phyloP scores from a whole-genome alignment of 1,140 invertebrate genomes.

The Colletes latitarsis region DNA sequence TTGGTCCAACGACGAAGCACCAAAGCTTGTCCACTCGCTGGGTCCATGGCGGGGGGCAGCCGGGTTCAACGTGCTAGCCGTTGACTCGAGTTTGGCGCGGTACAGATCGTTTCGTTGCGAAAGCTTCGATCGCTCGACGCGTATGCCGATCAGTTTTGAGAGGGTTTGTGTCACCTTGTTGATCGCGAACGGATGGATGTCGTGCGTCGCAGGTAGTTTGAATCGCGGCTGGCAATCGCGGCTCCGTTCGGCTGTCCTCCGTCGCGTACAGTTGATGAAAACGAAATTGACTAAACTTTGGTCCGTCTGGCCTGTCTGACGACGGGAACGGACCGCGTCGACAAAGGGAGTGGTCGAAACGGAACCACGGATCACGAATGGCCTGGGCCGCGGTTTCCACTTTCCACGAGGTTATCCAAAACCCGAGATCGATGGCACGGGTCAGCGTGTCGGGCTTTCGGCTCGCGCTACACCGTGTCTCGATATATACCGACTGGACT shows the following conservation, averaged over 20 bases:
- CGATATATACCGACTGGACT: conserved; percentile 46
- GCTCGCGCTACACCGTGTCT: conserved; percentile 41
- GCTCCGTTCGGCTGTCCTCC: conserved; percentile 31
- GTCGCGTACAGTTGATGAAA: conserved; percentile 56
- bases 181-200: conserved; percentile 37
- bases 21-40: conserved; percentile 72
- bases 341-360: conserved; percentile 21
- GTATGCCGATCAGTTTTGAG: conserved; percentile 26
- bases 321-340: conserved; percentile 56
- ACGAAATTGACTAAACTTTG: conserved; percentile 74
- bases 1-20: conserved; percentile 71
- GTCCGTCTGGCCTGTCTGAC: conserved; percentile 43
- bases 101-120: not conserved
- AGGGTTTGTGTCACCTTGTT: not conserved
- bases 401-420: conserved; percentile 11
- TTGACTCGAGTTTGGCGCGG: conserved; percentile 15
- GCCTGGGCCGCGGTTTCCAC: conserved; percentile 53
- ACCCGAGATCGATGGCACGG: conserved; percentile 14
- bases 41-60: conserved; percentile 62
- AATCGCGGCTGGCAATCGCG: conserved; percentile 50
- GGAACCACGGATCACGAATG: conserved; percentile 61
- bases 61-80: conserved; percentile 41
- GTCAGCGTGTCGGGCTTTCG: conserved; percentile 34
- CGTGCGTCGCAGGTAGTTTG: not conserved
- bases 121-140: conserved; percentile 20